Percentiles rank a stretch among this genome's conserved stretches.
phyloP scores from a whole-genome alignment of 2,797 vertebrate species.

The Pseudochaenichthys georgianus region DNA sequence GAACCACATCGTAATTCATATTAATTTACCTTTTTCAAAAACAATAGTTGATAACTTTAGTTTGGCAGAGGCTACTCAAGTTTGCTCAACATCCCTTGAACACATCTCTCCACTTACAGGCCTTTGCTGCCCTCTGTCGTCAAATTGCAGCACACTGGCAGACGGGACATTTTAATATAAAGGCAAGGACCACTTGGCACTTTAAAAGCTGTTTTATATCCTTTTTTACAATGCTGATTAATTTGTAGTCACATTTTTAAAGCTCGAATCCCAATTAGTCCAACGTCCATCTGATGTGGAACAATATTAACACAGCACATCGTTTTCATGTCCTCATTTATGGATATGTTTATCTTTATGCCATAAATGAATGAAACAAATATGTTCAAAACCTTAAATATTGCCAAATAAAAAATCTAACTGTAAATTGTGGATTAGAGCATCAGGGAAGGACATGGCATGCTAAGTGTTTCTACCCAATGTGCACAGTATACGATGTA shows the following conservation, averaged over 20 bases:
- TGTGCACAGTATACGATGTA: not conserved
- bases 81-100: slow-evolving; percentile 4
- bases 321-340: not conserved
- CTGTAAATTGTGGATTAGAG: too few relatives aligned
- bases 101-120: slow-evolving; percentile 4
- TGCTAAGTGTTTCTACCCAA: not conserved
- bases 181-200: too few relatives aligned
- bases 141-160: slow-evolving; percentile 4
- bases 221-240: not conserved
- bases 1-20: not conserved
- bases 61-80: slow-evolving; percentile 1
- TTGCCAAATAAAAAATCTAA: too few relatives aligned
- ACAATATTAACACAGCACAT: not conserved
- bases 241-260: not conserved
- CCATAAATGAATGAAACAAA: not conserved
- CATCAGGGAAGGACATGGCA: not conserved
- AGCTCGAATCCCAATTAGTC: not conserved
- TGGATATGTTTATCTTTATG: not conserved
- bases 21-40: not conserved
- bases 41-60: not conserved
- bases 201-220: too few relatives aligned
- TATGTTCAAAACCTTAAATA: not conserved
- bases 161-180: too few relatives aligned
- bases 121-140: slow-evolving; percentile 81
- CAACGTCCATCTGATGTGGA: not conserved